Percentiles rank a stretch among this genome's conserved stretches.
phyloP scores from a whole-genome alignment of 2,888 invertebrate species.

The Lepidonotus clava region DNA sequence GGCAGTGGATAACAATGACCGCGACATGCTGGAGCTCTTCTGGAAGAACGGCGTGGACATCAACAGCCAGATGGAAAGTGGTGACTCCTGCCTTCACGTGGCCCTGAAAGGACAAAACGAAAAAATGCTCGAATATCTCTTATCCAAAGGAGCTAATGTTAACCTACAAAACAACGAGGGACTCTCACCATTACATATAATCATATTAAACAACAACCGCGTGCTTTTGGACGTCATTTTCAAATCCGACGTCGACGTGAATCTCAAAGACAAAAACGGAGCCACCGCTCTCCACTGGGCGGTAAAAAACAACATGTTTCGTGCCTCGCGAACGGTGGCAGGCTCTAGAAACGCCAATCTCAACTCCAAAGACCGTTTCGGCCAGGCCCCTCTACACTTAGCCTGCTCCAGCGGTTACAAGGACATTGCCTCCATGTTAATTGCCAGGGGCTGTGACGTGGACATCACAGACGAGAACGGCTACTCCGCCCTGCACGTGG shows the following conservation, averaged over 20 bases:
- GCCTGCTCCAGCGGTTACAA: slow-evolving; percentile 63
- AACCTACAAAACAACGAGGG: slow-evolving; percentile 45
- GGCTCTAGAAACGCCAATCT: slow-evolving; percentile 30
- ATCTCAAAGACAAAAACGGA: slow-evolving; percentile 57
- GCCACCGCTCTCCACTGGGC: slow-evolving; percentile 60
- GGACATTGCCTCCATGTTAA: slow-evolving; percentile 52
- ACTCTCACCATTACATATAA: slow-evolving; percentile 54
- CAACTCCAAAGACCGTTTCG: slow-evolving; percentile 55
- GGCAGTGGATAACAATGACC: slow-evolving; percentile 54
- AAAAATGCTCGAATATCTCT: slow-evolving; percentile 44
- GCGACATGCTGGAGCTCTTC: slow-evolving; percentile 48
- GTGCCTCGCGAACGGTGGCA: slow-evolving; percentile 43
- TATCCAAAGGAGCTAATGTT: slow-evolving; percentile 52
- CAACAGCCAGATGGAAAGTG: slow-evolving; percentile 35
- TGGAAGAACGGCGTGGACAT: slow-evolving; percentile 34
- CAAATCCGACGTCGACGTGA: slow-evolving; percentile 30
- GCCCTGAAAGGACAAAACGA: slow-evolving; percentile 58
- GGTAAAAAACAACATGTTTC: slow-evolving; percentile 34
- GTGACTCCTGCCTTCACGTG: slow-evolving; percentile 55
- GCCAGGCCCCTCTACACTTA: slow-evolving; percentile 59
- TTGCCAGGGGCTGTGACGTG: slow-evolving; percentile 42
- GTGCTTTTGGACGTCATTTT: slow-evolving; percentile 32
- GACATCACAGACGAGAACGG: slow-evolving; percentile 54
- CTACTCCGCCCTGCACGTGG: slow-evolving; percentile 57
- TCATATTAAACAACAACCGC: slow-evolving; percentile 56